Conservation (phyloP, 2,888 invertebrate species). For the Labia minor region DNA sequence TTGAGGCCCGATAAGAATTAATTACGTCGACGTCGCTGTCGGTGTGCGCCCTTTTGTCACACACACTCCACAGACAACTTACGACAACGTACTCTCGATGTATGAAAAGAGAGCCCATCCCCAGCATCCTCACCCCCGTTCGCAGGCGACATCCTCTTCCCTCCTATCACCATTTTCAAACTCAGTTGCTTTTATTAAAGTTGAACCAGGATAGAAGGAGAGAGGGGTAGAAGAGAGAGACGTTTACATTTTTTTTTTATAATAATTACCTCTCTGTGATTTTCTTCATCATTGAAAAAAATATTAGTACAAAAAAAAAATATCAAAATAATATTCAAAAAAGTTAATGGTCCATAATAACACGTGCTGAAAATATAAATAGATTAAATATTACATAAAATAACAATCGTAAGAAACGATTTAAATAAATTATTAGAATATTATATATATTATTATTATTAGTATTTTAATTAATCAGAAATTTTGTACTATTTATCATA, state of each 20-base stretch:
- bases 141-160: no score
- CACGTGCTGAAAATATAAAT: no score
- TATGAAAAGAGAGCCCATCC: not conserved
- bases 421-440: no score
- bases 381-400: no score
- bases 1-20: constrained; percentile 43
- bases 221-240: not conserved
- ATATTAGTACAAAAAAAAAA: not conserved
- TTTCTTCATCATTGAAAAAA: not conserved
- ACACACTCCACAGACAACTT: not conserved
- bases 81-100: not conserved
- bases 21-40: constrained; percentile 33
- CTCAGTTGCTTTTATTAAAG: constrained; percentile 1
- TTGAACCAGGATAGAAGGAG: no score
- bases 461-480: no score
- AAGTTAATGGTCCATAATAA: no score
- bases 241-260: not conserved
- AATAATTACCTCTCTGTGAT: constrained; percentile 3
- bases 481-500: no score
- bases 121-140: not conserved
- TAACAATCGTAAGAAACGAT: no score
- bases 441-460: no score
- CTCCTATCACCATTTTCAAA: not conserved
- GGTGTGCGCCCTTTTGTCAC: constrained; percentile 2
- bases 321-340: not conserved